Evolutionary conservation across 2,113 vertebrate species (phyloP).

Genomic region (Ptilorrhoa leucosticta): DNA sequence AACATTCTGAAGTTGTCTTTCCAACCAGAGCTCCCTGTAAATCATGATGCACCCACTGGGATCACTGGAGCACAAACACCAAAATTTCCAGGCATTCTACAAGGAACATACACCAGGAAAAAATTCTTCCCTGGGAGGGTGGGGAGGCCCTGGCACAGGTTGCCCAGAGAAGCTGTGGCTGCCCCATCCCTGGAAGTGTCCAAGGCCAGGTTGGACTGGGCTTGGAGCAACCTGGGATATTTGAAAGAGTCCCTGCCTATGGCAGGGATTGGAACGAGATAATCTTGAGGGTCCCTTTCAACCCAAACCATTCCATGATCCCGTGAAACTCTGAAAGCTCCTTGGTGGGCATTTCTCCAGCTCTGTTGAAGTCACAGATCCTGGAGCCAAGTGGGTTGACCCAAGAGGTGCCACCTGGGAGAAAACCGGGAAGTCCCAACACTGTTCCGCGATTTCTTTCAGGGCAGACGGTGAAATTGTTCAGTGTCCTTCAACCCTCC

Average conservation of each 20-base stretch:
- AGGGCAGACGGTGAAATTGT: accelerated
- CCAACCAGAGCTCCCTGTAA: not conserved
- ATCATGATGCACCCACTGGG: not conserved
- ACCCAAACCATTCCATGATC: not conserved
- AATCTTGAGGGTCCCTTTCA: not conserved
- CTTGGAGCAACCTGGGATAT: not conserved
- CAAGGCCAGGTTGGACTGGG: accelerated
- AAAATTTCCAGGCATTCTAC: not conserved
- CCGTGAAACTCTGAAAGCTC: not conserved
- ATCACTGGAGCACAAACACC: not conserved
- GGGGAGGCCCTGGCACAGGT: accelerated
- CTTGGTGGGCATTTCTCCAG: not conserved
- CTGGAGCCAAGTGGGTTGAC: not conserved
- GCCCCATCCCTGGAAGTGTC: not conserved
- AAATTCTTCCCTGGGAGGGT: not conserved
- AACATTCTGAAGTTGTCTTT: not conserved
- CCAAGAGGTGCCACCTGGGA: not conserved
- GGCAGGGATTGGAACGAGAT: accelerated
- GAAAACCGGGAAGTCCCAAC: not conserved
- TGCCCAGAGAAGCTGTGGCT: not conserved
- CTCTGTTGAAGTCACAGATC: not conserved
- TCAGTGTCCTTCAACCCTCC: not conserved
- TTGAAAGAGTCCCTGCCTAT: not conserved
- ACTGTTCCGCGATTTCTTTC: accelerated
- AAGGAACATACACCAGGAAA: not conserved